These are phyloP conservation scores for Holothuria glaberrima DNA, from an alignment of 35 echinoderm and acorn worm genomes.

Conservation along the genomic window DNA sequence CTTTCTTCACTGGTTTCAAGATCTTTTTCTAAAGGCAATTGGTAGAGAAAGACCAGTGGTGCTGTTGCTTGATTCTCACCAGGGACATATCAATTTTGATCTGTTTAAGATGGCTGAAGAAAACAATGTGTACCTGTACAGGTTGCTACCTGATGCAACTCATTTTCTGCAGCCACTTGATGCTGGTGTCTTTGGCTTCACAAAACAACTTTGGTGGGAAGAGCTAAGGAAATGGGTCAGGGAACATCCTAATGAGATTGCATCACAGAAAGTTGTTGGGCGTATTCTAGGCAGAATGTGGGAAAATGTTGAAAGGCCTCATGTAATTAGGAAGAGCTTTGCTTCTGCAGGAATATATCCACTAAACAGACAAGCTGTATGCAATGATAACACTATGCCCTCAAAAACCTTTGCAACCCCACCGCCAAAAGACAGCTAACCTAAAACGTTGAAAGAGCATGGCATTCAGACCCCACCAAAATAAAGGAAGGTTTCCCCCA, in stretches of 20 bases:
- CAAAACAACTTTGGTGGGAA: constrained; percentile 1
- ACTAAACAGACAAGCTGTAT: not conserved
- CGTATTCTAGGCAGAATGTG: not conserved
- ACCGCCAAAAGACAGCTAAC: not conserved
- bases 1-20: constrained; percentile 3
- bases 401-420: not conserved
- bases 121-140: constrained; percentile 15
- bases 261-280: not conserved
- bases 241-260: not conserved
- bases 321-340: constrained; percentile 6
- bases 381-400: not conserved
- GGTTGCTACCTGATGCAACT: constrained; percentile 33
- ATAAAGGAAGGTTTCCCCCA: too few species aligned
- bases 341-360: not conserved
- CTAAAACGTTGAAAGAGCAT: not conserved
- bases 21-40: not conserved
- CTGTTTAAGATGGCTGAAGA: constrained; percentile 16
- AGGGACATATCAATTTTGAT: constrained; percentile 1
- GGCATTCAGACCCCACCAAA: too few species aligned
- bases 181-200: not conserved
- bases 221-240: not conserved
- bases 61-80: constrained; percentile 13
- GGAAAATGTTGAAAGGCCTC: not conserved
- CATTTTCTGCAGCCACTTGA: constrained; percentile 31
- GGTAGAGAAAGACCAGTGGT: not conserved